phyloP scores from a whole-genome alignment of 2,888 invertebrate genomes.

The Stenchaetothrips biformis region DNA sequence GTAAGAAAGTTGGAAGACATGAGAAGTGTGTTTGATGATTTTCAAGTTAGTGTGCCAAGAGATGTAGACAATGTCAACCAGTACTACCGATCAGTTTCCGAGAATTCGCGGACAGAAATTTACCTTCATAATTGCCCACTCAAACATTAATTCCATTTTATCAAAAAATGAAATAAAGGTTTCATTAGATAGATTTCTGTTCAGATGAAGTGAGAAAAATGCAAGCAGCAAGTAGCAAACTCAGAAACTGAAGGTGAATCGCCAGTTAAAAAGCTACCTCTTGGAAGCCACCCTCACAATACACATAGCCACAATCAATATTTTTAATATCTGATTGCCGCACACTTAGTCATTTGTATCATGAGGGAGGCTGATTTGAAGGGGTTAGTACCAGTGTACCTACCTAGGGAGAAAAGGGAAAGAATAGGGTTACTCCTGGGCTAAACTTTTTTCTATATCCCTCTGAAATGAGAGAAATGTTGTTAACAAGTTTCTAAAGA shows the following conservation, averaged over 20 bases:
- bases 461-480: constrained; percentile 14
- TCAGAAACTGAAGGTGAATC: not conserved
- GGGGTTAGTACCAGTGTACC: constrained; percentile 9
- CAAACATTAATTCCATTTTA: not conserved
- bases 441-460: constrained; percentile 5
- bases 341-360: not conserved
- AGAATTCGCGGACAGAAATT: not conserved
- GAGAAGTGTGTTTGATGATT: not conserved
- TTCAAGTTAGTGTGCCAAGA: not conserved
- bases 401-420: constrained; percentile 12
- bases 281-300: not conserved
- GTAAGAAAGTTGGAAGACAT: not conserved
- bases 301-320: not conserved
- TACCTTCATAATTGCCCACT: not conserved
- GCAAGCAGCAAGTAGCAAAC: not conserved
- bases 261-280: not conserved
- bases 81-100: not conserved
- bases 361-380: not conserved
- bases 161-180: not conserved
- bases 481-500: not conserved
- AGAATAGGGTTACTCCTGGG: constrained; percentile 11
- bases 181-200: too few relatives aligned
- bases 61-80: not conserved
- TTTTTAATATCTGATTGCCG: not conserved
- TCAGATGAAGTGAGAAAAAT: too few relatives aligned